These are phyloP conservation scores for Andricus quercusramuli DNA, from an alignment of 2,888 invertebrate species.

Conservation along the genomic window DNA sequence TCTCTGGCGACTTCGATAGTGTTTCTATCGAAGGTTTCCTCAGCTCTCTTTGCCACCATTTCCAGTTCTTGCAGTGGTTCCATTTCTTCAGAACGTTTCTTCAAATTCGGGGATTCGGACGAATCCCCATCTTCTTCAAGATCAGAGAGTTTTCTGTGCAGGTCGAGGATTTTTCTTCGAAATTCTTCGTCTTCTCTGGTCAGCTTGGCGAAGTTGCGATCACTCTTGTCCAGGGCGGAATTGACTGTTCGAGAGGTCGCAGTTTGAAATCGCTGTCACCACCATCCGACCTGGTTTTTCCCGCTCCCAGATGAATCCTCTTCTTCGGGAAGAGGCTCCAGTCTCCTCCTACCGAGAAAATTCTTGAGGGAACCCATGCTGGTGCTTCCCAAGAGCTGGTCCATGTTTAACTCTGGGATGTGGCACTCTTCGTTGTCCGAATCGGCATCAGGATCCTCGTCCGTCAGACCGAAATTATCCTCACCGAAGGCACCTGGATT, in stretches of 20 bases:
- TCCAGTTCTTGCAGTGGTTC: constrained; percentile 61
- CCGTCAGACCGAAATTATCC: constrained; percentile 71
- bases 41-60: constrained; percentile 61
- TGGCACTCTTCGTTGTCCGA: constrained; percentile 69
- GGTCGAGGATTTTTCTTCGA: constrained; percentile 73
- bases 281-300: constrained; percentile 75
- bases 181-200: constrained; percentile 75
- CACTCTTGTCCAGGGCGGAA: constrained; percentile 62
- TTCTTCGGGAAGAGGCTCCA: constrained; percentile 92
- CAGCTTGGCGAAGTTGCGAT: constrained; percentile 68
- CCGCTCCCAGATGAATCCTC: constrained; percentile 82
- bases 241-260: constrained; percentile 61
- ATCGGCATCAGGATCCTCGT: constrained; percentile 86
- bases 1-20: constrained; percentile 52
- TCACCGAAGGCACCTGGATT: constrained; percentile 62
- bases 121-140: constrained; percentile 57
- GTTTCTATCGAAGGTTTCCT: constrained; percentile 61
- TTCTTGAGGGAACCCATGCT: constrained; percentile 71
- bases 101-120: constrained; percentile 18
- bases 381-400: constrained; percentile 69
- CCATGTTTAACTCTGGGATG: constrained; percentile 74
- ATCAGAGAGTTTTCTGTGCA: constrained; percentile 72
- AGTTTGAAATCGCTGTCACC: constrained; percentile 77
- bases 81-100: constrained; percentile 49
- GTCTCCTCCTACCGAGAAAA: constrained; percentile 83